Evolutionary conservation across 2,888 invertebrate species (phyloP).

Genomic region (Euproctis similis): DNA sequence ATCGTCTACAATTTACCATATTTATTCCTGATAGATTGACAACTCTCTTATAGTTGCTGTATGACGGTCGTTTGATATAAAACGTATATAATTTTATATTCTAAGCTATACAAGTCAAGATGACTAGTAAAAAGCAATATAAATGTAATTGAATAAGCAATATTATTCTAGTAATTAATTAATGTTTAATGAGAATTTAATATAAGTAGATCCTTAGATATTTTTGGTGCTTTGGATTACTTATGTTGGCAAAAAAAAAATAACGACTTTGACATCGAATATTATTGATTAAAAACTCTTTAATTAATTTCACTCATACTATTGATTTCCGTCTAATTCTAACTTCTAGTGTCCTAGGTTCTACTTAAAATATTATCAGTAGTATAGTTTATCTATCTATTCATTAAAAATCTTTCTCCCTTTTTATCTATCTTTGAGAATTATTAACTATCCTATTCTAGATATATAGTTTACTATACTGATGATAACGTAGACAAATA

Average conservation of each 20-base stretch:
- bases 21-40: slow-evolving; percentile 20
- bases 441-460: slow-evolving; percentile 36
- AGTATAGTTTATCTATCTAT: slow-evolving; percentile 37
- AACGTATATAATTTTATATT: slow-evolving; percentile 39
- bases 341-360: slow-evolving; percentile 27
- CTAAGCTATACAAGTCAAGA: slow-evolving; percentile 42
- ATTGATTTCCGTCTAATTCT: slow-evolving; percentile 17
- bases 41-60: slow-evolving; percentile 10
- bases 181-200: slow-evolving; percentile 39
- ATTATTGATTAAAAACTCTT: slow-evolving; percentile 19
- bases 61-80: slow-evolving; percentile 24
- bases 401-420: slow-evolving; percentile 49
- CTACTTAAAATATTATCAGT: slow-evolving; percentile 14
- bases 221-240: slow-evolving; percentile 66
- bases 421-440: slow-evolving; percentile 42
- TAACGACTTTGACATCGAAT: slow-evolving; percentile 65
- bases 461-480: slow-evolving; percentile 38
- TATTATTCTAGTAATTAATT: slow-evolving; percentile 55
- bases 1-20: slow-evolving; percentile 23
- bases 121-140: slow-evolving; percentile 69
- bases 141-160: slow-evolving; percentile 65
- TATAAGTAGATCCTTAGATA: slow-evolving; percentile 58
- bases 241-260: slow-evolving; percentile 40
- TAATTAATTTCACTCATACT: background rate
- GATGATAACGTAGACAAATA: slow-evolving; percentile 39